A percentile compares a stretch with the other conserved stretches of the same genome.
Conservation (phyloP, 2,113 vertebrate genomes). For the Tragelaphus strepsiceros region DNA sequence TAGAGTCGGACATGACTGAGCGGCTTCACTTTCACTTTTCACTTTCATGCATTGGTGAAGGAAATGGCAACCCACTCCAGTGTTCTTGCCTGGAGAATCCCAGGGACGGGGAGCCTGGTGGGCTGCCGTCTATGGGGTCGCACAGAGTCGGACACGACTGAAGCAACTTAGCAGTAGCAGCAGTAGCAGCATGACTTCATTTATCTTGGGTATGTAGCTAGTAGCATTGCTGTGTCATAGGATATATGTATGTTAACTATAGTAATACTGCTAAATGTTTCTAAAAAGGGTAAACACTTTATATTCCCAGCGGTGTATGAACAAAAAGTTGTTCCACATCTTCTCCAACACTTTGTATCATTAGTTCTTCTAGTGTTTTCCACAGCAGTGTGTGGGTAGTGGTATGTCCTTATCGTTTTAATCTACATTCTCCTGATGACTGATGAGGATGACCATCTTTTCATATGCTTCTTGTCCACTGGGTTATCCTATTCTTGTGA, state of each 20-base stretch:
- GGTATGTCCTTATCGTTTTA: background rate
- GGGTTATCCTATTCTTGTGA: background rate
- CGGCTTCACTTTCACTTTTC: too few species aligned
- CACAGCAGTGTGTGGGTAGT: background rate
- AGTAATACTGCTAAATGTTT: background rate
- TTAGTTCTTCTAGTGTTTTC: background rate
- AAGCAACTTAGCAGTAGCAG: too few species aligned
- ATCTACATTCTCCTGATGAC: background rate
- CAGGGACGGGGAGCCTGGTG: too few species aligned
- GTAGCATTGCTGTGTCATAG: background rate
- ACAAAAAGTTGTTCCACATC: background rate
- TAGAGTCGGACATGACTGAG: too few species aligned
- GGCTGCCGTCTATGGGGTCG: too few species aligned
- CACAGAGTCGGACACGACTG: too few species aligned
- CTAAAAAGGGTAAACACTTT: background rate
- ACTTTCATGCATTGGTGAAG: too few species aligned
- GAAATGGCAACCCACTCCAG: too few species aligned
- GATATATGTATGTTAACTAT: background rate
- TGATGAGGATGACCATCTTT: background rate
- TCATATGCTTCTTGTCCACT: background rate
- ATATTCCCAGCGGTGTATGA: background rate
- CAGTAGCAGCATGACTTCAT: background rate
- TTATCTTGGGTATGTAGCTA: background rate
- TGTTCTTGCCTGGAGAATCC: too few species aligned
- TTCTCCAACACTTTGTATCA: background rate